Percentiles rank a stretch among this genome's conserved stretches.
Evolutionary conservation across 2,797 vertebrate species (phyloP).

Genomic region (Artibeus jamaicensis): DNA sequence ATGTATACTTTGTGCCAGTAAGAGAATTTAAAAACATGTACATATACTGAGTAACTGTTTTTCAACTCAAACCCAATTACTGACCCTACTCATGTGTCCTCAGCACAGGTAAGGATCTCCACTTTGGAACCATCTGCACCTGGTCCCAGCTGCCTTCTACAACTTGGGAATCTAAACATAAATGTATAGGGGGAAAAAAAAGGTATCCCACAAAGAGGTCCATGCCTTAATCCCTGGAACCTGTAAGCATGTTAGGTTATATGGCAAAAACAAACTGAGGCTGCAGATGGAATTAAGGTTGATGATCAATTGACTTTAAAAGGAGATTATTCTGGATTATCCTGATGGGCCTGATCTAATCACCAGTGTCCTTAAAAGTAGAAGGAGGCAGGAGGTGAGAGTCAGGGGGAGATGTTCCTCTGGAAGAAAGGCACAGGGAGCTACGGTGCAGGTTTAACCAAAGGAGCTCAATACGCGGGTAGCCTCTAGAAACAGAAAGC

Average conservation of each 20-base stretch:
- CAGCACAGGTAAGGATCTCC: background rate
- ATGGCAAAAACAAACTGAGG: background rate
- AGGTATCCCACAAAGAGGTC: background rate
- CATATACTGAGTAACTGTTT: background rate
- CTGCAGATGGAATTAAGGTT: slow-evolving; percentile 14
- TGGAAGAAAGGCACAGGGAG: background rate
- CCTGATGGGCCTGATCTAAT: background rate
- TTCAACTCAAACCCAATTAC: background rate
- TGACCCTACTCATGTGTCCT: background rate
- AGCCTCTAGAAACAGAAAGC: background rate
- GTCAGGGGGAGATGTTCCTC: background rate
- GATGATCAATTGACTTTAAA: slow-evolving; percentile 28
- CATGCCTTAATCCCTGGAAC: background rate
- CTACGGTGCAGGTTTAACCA: background rate
- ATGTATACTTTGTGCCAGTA: background rate
- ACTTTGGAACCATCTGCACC: background rate
- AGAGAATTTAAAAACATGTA: background rate
- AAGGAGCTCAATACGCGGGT: background rate
- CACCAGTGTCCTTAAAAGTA: background rate
- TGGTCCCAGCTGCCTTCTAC: background rate
- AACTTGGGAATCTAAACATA: slow-evolving; percentile 24
- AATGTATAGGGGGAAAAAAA: background rate
- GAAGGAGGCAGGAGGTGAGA: background rate
- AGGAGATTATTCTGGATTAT: slow-evolving; percentile 40
- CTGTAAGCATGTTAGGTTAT: background rate